Evolutionary conservation across 2,797 vertebrate genomes (phyloP).

Genomic region (Allobates femoralis): DNA sequence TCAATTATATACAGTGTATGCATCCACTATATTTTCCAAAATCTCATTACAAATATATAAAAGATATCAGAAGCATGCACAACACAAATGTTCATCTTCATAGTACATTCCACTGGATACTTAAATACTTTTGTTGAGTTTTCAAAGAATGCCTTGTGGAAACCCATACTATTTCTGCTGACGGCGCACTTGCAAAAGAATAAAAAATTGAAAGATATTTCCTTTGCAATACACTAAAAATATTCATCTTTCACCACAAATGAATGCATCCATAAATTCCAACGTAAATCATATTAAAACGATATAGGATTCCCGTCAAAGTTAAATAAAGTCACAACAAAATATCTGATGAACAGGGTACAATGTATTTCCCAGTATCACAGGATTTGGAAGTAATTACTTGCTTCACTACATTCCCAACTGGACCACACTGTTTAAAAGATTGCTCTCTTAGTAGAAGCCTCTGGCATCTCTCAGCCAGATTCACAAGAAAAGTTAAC

Average conservation of each 20-base stretch:
- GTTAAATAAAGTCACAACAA: constrained; percentile 25
- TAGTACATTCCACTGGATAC: not conserved
- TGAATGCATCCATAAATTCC: constrained; percentile 1
- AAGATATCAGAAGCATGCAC: not conserved
- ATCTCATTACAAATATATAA: not conserved
- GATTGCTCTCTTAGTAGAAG: not conserved
- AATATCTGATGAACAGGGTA: constrained; percentile 10
- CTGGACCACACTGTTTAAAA: constrained; percentile 38
- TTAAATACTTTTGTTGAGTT: not conserved
- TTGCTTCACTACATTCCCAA: constrained; percentile 45
- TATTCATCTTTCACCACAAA: constrained; percentile 1
- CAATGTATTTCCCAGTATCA: constrained; percentile 35
- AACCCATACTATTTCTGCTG: not conserved
- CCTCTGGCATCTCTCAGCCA: not conserved
- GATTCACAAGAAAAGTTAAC: constrained; percentile 25
- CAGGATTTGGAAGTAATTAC: constrained; percentile 32
- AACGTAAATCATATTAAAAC: constrained; percentile 14
- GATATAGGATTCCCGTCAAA: constrained; percentile 13
- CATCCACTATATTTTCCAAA: not conserved
- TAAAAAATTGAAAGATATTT: not conserved
- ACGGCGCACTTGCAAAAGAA: not conserved
- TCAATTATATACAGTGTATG: not conserved
- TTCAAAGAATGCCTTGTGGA: not conserved
- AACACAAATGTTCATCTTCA: not conserved
- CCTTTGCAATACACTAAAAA: not conserved